phyloP scores from a whole-genome alignment of 1,140 invertebrate species.

The Heliconius hermathena region DNA sequence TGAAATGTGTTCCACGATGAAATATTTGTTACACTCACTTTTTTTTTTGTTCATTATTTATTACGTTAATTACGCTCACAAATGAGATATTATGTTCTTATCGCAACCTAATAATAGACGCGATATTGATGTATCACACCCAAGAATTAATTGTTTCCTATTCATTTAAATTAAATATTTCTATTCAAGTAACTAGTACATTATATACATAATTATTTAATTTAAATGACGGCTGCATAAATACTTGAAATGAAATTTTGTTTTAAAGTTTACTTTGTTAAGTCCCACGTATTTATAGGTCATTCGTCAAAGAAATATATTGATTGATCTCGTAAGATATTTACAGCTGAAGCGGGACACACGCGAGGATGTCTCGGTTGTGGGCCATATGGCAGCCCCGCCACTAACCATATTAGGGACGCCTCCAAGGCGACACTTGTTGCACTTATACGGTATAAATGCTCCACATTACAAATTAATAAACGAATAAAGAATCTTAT shows the following conservation, averaged over 20 bases:
- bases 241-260: background rate
- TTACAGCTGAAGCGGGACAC: constrained; percentile 53
- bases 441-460: constrained; percentile 79
- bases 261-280: too few species aligned
- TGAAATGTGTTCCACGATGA: constrained; percentile 62
- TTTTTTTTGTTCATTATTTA: background rate
- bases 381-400: constrained; percentile 74
- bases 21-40: background rate
- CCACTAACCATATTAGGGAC: constrained; percentile 73
- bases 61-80: background rate
- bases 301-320: background rate
- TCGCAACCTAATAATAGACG: constrained; percentile 38
- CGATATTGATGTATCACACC: constrained; percentile 23
- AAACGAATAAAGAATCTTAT: constrained; percentile 53
- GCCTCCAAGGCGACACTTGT: constrained; percentile 76
- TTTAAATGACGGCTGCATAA: too few species aligned
- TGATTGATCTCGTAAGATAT: constrained; percentile 1
- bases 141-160: constrained; percentile 27
- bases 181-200: background rate
- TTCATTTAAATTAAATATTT: background rate
- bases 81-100: background rate
- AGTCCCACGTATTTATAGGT: background rate
- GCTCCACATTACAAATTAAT: constrained; percentile 67
- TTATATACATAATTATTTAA: background rate
- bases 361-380: constrained; percentile 69